Evolutionary conservation across 2,113 vertebrate genomes (phyloP).

Genomic region (Strix aluco): DNA sequence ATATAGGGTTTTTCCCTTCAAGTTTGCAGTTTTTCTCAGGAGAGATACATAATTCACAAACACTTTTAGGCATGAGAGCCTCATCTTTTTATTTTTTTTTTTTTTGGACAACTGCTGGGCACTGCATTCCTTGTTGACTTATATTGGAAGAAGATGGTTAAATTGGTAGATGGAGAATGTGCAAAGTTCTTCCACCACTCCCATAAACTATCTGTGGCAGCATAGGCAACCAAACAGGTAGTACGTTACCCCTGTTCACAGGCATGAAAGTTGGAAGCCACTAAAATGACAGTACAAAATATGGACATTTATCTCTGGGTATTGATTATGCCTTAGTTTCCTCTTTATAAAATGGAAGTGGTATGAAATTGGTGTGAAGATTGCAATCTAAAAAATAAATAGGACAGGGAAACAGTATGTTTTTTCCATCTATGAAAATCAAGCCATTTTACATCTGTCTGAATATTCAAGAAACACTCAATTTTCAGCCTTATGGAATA

Average conservation of each 20-base stretch:
- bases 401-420: background rate
- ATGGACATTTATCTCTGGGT: background rate
- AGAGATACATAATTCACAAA: background rate
- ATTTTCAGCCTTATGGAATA: background rate
- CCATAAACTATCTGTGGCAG: background rate
- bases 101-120: background rate
- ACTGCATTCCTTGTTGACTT: background rate
- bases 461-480: background rate
- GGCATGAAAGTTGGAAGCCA: background rate
- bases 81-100: background rate
- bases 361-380: background rate
- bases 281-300: background rate
- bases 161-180: background rate
- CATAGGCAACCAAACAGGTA: background rate
- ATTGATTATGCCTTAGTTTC: background rate
- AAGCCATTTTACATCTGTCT: background rate
- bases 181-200: background rate
- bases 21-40: background rate
- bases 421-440: background rate
- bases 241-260: background rate
- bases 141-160: background rate
- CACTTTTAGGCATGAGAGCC: background rate
- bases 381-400: background rate
- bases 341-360: background rate
- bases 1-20: background rate